Evolutionary conservation across 2,797 vertebrate genomes (phyloP).

Genomic region (Parauchenoglanis ngamensis): DNA sequence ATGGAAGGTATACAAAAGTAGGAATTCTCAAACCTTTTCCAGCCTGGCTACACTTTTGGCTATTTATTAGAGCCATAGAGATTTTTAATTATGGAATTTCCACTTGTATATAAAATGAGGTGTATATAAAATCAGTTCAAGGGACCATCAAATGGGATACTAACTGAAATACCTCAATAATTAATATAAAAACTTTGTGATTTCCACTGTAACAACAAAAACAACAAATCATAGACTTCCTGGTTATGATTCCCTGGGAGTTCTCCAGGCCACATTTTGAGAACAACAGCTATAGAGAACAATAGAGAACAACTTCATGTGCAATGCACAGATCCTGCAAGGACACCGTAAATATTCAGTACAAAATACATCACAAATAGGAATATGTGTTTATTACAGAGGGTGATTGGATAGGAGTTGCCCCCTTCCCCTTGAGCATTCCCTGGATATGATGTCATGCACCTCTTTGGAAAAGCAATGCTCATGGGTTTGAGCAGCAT

Average conservation of each 20-base stretch:
- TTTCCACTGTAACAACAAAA: not conserved
- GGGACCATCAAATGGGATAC: not conserved
- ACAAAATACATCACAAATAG: not conserved
- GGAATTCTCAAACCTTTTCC: not conserved
- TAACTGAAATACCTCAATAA: not conserved
- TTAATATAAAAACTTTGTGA: not conserved
- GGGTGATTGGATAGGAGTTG: conserved; percentile 58
- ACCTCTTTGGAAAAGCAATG: conserved; percentile 43
- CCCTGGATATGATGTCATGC: conserved; percentile 52
- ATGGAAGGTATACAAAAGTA: not conserved
- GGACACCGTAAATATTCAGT: not conserved
- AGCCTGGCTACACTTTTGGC: not conserved
- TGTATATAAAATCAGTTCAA: not conserved
- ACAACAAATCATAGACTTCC: not conserved
- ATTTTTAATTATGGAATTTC: not conserved
- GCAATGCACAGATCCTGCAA: conserved; percentile 43
- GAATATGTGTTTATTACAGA: conserved; percentile 55
- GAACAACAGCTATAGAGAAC: not conserved
- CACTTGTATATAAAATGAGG: not conserved
- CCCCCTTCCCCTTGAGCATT: conserved; percentile 59
- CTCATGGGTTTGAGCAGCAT: conserved; percentile 24
- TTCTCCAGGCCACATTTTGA: not conserved
- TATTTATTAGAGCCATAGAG: not conserved
- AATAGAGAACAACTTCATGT: not conserved
- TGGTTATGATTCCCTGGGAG: not conserved